phyloP scores from a whole-genome alignment of 2,113 vertebrate species.

The Chelonoidis abingdonii region DNA sequence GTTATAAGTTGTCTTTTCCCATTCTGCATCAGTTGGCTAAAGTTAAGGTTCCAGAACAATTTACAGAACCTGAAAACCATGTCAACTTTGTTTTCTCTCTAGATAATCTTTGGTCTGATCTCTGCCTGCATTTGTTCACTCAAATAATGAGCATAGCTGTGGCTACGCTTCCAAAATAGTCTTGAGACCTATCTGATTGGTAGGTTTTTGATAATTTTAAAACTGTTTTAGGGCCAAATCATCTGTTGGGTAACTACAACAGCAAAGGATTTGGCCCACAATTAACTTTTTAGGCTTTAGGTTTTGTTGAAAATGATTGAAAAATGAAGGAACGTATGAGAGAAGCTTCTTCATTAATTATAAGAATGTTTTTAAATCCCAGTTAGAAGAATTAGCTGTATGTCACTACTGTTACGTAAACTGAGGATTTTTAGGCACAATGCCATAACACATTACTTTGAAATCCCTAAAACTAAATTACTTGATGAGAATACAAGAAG shows the following conservation, averaged over 20 bases:
- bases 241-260: background rate
- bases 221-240: background rate
- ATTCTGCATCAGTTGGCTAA: conserved; percentile 37
- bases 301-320: background rate
- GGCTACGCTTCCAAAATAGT: background rate
- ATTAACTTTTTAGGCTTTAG: background rate
- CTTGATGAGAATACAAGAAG: background rate
- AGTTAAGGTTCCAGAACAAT: conserved; percentile 63
- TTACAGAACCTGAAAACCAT: conserved; percentile 51
- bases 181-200: background rate
- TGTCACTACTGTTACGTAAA: background rate
- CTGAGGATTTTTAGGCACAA: background rate
- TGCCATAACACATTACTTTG: background rate
- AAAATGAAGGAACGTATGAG: background rate
- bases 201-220: background rate
- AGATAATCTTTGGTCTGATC: conserved; percentile 21
- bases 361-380: background rate
- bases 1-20: conserved; percentile 45
- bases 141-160: background rate
- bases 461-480: background rate
- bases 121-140: background rate
- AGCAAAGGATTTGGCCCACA: background rate
- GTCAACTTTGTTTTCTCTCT: conserved; percentile 33
- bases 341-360: background rate
- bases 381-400: background rate